Evolutionary conservation across 2,113 vertebrate species (phyloP), one percentile per base, ranked within the genome.

Genomic region (Chionodraco myersi): DNA sequence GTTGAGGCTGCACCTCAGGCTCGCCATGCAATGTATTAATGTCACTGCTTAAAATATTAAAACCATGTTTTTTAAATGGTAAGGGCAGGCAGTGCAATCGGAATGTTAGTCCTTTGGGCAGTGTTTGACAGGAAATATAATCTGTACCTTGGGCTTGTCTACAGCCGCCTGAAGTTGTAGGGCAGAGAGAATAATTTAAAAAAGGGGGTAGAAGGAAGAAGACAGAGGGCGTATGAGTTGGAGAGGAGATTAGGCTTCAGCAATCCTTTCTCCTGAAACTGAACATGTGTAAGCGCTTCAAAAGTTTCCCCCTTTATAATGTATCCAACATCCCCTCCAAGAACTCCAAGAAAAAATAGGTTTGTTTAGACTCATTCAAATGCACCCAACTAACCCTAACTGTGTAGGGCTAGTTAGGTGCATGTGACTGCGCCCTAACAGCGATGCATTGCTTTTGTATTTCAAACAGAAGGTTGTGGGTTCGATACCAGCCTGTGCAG

Each of bases 251-350:
- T 34, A 41, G 61, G 61, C 59, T 81, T 86, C 71, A 75, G 66
- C 69, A 86, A 77, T 90, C 71, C 66, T 86, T 68, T 80, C 48
- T 59, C 48, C 52, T 75, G 51, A 84, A 80, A 79, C 52, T 86
- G 73, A 72, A 79, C 79, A 71, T 82, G 62, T 75, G 85, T 92
- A 87, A 88, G 84, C 85, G 84, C 79, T 90, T 89, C 76, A 84
- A 67, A 82, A 83, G 73, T 88, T 86, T n/a, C 53, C 63, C 60
- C 30, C 66, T 41, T 88, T 67, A 79, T 57, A 85, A 77, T 90
- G 76, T 83, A 66, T 73, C 58, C 63, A 49, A 61, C 41, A 80
- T 63, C 23, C 23, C 69, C 56, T 68, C 58, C 21, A 81, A 84
- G 61, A 79, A 51, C 66, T 76, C 63, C 69, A 73, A 65, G 83